Percentiles rank a stretch among this genome's conserved stretches.
Evolutionary conservation across 92 coral and sea anemone species (phyloP).

Genomic region (Montipora capitata): DNA sequence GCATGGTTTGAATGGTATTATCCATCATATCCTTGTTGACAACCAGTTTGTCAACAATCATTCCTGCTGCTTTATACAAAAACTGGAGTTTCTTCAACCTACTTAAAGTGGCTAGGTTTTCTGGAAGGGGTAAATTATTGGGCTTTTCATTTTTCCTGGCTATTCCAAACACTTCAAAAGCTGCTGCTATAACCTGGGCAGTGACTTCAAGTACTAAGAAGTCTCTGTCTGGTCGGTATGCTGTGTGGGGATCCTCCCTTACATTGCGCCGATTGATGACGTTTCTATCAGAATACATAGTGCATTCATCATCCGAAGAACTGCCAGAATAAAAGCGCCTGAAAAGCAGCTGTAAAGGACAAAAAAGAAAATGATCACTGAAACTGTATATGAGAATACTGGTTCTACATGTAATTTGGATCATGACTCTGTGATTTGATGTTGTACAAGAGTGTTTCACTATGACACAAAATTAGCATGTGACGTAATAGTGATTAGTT

Average conservation of each 20-base stretch:
- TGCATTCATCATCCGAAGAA: slow-evolving; percentile 49
- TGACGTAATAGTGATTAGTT: no score
- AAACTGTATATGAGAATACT: not conserved
- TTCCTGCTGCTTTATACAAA: not conserved
- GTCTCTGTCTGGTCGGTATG: slow-evolving; percentile 55
- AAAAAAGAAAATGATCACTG: not conserved
- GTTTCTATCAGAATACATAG: slow-evolving; percentile 48
- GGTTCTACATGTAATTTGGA: no score
- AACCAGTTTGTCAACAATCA: slow-evolving; percentile 39
- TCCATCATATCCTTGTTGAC: slow-evolving; percentile 28
- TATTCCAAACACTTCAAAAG: slow-evolving; percentile 38
- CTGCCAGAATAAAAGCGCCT: slow-evolving; percentile 30
- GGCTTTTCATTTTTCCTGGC: slow-evolving; percentile 16
- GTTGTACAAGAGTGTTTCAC: no score
- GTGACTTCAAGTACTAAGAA: slow-evolving; percentile 40
- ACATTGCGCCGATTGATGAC: slow-evolving; percentile 58
- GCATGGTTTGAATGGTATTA: not conserved
- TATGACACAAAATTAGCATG: no score
- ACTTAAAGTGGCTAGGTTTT: not conserved
- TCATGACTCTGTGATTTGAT: no score
- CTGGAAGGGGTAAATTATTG: slow-evolving; percentile 14
- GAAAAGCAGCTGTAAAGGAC: slow-evolving; percentile 23
- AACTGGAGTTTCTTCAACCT: slow-evolving; percentile 10
- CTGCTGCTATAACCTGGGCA: slow-evolving; percentile 42
- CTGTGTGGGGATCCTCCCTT: slow-evolving; percentile 55